Evolutionary conservation across 2,888 invertebrate species (phyloP), one percentile per base, ranked within the genome.

Genomic region (Rhamnusium bicolor): DNA sequence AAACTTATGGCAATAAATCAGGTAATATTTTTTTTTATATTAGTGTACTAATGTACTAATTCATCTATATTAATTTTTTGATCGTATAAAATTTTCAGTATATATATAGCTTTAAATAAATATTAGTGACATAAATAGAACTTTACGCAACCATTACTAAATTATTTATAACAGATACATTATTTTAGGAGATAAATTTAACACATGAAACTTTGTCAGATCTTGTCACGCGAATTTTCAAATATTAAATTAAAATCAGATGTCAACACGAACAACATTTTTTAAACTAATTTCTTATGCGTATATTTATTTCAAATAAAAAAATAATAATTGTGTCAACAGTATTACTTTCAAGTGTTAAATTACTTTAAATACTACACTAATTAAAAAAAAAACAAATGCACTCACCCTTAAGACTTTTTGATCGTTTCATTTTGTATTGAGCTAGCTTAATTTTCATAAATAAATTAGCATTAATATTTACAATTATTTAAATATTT

Each of bases 401-500:
- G 21, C 46, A 46, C 21, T 61, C 46, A 46, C 46, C 32, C 27
- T n/a, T 10, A 12, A 61, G 18, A 24, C 21, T 5, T 61, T 61
- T 61, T 61, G 19, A 61, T 40, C 40, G 19, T 60, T 60, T 60
- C 40, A 40, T 51, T 51, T 51, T 51, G 18, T 46, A 61, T 61
- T 46, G 46, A 61, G 46, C 61, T 46, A 61, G 46, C 46, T 19
- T 29, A 32, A 58, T 61, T 12, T 61, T 32, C 19, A 24, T 18
- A 32, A 61, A 29, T 61, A 46, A 40, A 61, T 61, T 61, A 61
- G 46, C 10, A 32, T 46, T 71, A 75, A 53, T 71, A 75, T 75
- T 68, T 72, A 72, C 74, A 71, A 54, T 71, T 69, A 58, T 27
- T 58, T 62, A 69, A 60, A 46, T 12, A 46, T 16, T 16, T 61